phyloP scores from a whole-genome alignment of 2,797 vertebrate species.

The Lateolabrax maculatus region DNA sequence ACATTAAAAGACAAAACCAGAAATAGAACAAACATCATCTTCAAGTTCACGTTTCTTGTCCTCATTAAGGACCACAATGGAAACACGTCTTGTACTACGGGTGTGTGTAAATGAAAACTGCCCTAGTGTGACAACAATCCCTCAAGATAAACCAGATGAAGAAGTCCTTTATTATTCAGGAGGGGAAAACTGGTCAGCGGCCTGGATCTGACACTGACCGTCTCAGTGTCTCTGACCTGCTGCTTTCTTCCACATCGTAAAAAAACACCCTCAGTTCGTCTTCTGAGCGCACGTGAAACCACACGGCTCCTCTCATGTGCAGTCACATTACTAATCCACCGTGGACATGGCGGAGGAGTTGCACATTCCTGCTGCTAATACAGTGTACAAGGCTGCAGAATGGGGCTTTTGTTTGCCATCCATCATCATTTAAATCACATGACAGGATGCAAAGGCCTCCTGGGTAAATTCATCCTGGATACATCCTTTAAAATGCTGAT shows the following conservation, averaged over 20 bases:
- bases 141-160: slow-evolving; percentile 5
- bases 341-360: background rate
- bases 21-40: background rate
- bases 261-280: background rate
- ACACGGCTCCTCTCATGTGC: slow-evolving; percentile 27
- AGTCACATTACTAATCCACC: slow-evolving; percentile 11
- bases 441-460: slow-evolving; percentile 8
- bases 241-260: background rate
- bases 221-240: slow-evolving; percentile 23
- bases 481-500: background rate
- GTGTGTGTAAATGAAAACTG: slow-evolving; percentile 5
- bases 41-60: background rate
- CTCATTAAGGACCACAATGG: background rate
- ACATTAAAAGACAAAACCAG: background rate
- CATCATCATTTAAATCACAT: slow-evolving; percentile 18
- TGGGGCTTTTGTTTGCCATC: slow-evolving; percentile 36
- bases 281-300: slow-evolving; percentile 33
- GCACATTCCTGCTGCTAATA: background rate
- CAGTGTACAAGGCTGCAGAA: slow-evolving; percentile 15
- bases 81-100: background rate
- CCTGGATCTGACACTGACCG: background rate
- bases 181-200: slow-evolving; percentile 28
- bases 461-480: background rate
- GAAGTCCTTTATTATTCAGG: slow-evolving; percentile 41
- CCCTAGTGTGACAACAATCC: slow-evolving; percentile 1